A percentile compares a stretch with the other conserved stretches of the same genome.
phyloP scores from a whole-genome alignment of 2,797 vertebrate genomes.

The Acridotheres tristis region DNA sequence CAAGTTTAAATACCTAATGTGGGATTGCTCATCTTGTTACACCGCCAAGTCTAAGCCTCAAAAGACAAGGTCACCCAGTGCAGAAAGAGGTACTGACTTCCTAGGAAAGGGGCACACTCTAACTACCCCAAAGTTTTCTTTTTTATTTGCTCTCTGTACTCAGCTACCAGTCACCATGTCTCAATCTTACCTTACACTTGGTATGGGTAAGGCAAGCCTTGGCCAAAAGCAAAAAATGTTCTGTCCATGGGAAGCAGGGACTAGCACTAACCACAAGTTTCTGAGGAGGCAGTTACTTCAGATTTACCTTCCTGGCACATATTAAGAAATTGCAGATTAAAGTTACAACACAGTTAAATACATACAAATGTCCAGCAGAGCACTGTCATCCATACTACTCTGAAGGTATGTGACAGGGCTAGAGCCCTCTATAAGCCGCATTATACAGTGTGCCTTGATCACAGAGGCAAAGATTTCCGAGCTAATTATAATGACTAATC shows the following conservation, averaged over 20 bases:
- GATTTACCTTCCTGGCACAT: background rate
- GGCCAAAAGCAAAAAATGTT: background rate
- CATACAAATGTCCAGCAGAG: background rate
- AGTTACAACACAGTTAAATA: background rate
- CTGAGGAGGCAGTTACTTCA: slow-evolving; percentile 3
- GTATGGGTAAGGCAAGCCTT: background rate
- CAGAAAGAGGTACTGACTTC: background rate
- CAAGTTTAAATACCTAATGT: background rate
- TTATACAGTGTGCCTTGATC: slow-evolving; percentile 45
- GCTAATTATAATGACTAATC: slow-evolving; percentile 69
- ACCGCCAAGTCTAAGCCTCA: background rate
- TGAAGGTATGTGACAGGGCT: slow-evolving; percentile 26
- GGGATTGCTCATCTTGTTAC: background rate
- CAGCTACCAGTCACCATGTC: background rate
- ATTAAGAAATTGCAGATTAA: background rate
- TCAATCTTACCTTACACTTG: background rate
- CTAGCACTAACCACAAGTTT: background rate
- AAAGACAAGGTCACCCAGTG: background rate
- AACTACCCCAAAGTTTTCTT: background rate
- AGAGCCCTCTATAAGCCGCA: slow-evolving; percentile 34
- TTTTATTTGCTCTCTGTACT: background rate
- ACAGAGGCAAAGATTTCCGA: slow-evolving; percentile 55
- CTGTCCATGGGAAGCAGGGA: background rate
- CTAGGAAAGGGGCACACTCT: background rate
- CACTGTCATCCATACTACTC: background rate